Percentiles rank a stretch among this genome's conserved stretches.
Conservation (phyloP, 2,888 invertebrate species). For the Cantharis rustica region DNA sequence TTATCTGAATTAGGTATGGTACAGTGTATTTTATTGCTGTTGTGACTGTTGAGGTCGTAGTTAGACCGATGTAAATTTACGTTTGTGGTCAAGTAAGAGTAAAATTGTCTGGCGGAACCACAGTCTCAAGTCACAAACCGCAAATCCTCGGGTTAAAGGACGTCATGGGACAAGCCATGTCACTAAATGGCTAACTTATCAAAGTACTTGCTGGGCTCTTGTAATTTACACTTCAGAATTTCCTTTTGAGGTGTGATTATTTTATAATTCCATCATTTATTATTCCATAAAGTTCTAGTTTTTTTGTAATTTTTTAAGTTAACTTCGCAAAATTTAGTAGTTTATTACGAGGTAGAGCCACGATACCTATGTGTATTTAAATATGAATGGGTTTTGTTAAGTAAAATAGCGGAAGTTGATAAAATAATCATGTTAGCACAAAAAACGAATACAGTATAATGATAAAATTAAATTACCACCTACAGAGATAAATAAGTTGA, state of each 20-base stretch:
- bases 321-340: background rate
- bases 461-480: conserved; percentile 28
- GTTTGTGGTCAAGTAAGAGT: conserved; percentile 25
- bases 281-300: background rate
- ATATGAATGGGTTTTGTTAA: conserved; percentile 6
- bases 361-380: background rate
- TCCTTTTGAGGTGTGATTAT: background rate
- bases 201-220: background rate
- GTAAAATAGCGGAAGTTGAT: conserved; percentile 29
- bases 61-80: conserved; percentile 22
- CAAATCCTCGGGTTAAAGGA: conserved; percentile 26
- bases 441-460: conserved; percentile 21
- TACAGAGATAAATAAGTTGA: conserved; percentile 24
- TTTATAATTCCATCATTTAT: background rate
- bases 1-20: background rate
- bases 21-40: background rate
- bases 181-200: conserved; percentile 2
- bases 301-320: background rate
- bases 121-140: conserved; percentile 27
- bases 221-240: background rate
- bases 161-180: conserved; percentile 19
- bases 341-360: background rate
- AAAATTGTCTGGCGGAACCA: conserved; percentile 25
- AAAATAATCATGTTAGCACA: conserved; percentile 29
- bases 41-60: conserved; percentile 6